Base-by-base conservation (phyloP, 2,113 vertebrate species). In the Meriones unguiculatus region DNA sequence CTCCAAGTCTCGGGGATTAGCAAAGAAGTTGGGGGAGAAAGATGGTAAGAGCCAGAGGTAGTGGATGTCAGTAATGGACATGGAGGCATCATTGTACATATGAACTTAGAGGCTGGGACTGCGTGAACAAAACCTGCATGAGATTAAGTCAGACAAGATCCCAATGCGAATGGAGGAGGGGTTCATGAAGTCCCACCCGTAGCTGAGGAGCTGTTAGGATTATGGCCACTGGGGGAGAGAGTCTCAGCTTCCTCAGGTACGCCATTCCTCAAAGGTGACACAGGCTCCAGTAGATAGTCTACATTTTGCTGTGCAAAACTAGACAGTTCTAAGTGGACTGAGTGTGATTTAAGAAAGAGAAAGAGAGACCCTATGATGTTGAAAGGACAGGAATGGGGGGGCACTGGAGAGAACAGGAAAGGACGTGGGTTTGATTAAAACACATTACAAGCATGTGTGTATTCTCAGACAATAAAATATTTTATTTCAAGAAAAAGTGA, bases 401-500 rank as follows among this genome's bases (percentile, higher is more conserved):
- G 7, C 0, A 30, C 2, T 65, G n/a, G 25, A 41, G 81, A 30
- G 59, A 64, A 64, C 9, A 10, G 59, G n/a, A 65, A 65, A 65
- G 14, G n/a, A 46, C 14, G n/a, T 17, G 15, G 3, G 28, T 46
- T 64, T 41, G 59, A 41, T 65, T 41, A 65, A 46, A 65, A 85
- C 38, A 64, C 7, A 65, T 41, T 41, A 41, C 28, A 30, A 6
- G 14, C 25, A 30, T 2, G 7, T 65, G 11, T 30, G 28, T 38
- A 65, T 41, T 46, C 14, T 84, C 81, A 84, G 24, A 41, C 57
- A 57, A 57, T 41, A 17, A 46, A 65, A 46, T 18, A 14, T 62
- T 41, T 87, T 73, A 75, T 22, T 64, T 87, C 41, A 93, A 84
- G 10, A 94, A 89, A 73, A 73, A 73, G n/a, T 54, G 28, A 75